Base-by-base conservation (phyloP, 1,140 invertebrate species). In the Calosoma granatense region DNA sequence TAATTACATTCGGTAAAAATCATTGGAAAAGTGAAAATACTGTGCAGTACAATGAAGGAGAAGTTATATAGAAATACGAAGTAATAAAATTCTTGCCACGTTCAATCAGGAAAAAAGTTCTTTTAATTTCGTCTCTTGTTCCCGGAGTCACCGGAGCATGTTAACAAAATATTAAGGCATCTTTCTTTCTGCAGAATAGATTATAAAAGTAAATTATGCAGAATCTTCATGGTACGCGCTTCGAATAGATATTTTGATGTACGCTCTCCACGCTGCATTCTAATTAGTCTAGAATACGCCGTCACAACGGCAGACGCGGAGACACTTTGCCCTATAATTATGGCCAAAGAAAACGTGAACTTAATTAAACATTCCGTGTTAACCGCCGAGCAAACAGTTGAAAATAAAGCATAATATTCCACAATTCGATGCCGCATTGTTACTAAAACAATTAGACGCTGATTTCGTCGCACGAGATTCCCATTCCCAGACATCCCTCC, bases 131-230 rank as follows among this genome's bases (percentile, higher is more conserved):
- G 41, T 47, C 41, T 47, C 41, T 47, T 47, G 41, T 47, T 47
- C 41, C 41, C 41, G 41, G 17, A 6, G 41, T 36, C 17, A 47
- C 41, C 41, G 41, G 17, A 47, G 6, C 41, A 17, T 47, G 41
- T 47, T 47, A 47, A 47, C 41, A 47, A 47, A 47, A 47, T 47
- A 47, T 47, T 47, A 47, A 47, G 41, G 17, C 41, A 17, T 47
- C 41, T 6, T 47, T 47, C 41, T 47, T 47, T 47, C n/a, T 47
- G 41, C 17, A 12, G 41, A 47, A 47, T 47, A 47, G 41, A 47
- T 47, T 47, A 47, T 47, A 47, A 47, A 47, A 47, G 41, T 47
- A 47, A 47, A 47, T 47, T 47, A 47, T 47, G 41, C 17, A 47
- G 41, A 47, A 47, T 47, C 41, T 47, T 47, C 17, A 17, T 3